Evolutionary conservation across 2,113 vertebrate genomes (phyloP).

Genomic region (Gymnarchus niloticus): DNA sequence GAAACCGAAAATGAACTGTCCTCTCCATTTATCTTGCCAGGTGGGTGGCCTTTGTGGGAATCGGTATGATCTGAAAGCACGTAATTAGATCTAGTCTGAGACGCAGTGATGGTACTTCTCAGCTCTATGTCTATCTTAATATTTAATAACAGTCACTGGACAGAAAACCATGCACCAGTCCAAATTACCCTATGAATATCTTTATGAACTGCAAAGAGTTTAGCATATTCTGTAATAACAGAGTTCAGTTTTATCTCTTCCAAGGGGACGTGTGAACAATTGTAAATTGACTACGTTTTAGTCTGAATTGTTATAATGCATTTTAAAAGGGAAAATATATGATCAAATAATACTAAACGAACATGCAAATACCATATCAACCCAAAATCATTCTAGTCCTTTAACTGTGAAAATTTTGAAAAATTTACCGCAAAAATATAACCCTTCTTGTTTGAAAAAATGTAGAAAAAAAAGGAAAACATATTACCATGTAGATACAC

Average conservation of each 20-base stretch:
- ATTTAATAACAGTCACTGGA: not conserved
- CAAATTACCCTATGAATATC: not conserved
- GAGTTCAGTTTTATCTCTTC: not conserved
- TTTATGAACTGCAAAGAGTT: not conserved
- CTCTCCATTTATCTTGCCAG: constrained; percentile 73
- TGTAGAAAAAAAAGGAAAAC: not conserved
- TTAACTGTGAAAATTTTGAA: too few relatives aligned
- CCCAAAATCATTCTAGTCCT: not conserved
- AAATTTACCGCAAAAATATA: too few relatives aligned
- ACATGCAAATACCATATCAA: not conserved
- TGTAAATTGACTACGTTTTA: not conserved
- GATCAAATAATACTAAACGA: too few relatives aligned
- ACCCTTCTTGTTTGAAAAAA: not conserved
- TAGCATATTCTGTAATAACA: not conserved
- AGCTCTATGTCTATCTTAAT: not conserved
- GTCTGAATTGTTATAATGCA: not conserved
- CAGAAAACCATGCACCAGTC: not conserved
- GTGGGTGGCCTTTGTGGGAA: constrained; percentile 46
- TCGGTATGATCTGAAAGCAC: not conserved
- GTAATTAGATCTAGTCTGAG: not conserved
- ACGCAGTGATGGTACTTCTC: not conserved
- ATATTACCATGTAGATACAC: not conserved
- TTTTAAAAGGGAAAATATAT: not conserved
- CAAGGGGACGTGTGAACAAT: not conserved
- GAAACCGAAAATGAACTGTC: constrained; percentile 39